A percentile compares a stretch with the other conserved stretches of the same genome.
Evolutionary conservation across 2,113 vertebrate species (phyloP).

Genomic region (Festucalex cinctus): DNA sequence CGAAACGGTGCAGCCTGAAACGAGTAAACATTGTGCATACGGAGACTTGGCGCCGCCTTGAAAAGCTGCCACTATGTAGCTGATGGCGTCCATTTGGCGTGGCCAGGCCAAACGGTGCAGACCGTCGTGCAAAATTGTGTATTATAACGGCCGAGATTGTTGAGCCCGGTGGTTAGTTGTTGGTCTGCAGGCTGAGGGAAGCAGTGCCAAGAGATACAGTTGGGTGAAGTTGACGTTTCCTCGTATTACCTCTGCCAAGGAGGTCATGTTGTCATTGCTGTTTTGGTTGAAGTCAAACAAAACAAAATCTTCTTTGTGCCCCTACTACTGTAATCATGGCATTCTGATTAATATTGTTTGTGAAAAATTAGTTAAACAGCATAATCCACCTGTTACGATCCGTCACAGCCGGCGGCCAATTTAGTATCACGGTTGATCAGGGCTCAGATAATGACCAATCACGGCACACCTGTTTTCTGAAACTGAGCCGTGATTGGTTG

Average conservation of each 20-base stretch:
- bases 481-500: too few relatives aligned
- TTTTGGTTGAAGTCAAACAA: not conserved
- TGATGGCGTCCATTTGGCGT: constrained; percentile 38
- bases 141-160: constrained; percentile 24
- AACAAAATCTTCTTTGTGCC: too few relatives aligned
- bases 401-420: too few relatives aligned
- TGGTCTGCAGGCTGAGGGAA: not conserved
- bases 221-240: not conserved
- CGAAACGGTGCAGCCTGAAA: constrained; percentile 6
- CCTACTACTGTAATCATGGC: too few relatives aligned
- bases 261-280: not conserved
- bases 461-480: too few relatives aligned
- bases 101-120: constrained; percentile 37
- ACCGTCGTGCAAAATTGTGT: constrained; percentile 34
- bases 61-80: constrained; percentile 31
- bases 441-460: too few relatives aligned
- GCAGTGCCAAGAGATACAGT: constrained; percentile 10
- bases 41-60: constrained; percentile 13
- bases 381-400: too few relatives aligned
- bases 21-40: constrained; percentile 36
- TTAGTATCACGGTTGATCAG: too few relatives aligned
- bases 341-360: too few relatives aligned
- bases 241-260: not conserved
- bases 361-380: too few relatives aligned
- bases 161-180: constrained; percentile 7